Conservation (phyloP, 2,888 invertebrate species). For the Chymomyza procnemis region DNA sequence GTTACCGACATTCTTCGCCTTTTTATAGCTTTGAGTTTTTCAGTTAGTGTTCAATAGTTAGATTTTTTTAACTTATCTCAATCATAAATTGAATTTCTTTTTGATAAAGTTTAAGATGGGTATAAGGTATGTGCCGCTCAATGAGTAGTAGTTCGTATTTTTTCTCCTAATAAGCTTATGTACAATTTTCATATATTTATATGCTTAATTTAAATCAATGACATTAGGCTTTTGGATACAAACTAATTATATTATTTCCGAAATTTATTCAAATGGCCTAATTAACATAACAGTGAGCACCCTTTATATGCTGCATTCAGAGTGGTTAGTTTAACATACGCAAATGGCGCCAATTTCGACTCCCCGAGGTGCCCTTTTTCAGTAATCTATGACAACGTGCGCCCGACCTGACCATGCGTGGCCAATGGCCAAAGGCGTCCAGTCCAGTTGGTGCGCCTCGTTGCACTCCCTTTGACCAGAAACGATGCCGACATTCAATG, state of each 20-base stretch:
- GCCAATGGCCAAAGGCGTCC: conserved; percentile 19
- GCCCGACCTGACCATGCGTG: conserved; percentile 14
- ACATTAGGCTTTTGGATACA: no score
- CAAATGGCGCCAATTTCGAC: conserved; percentile 12
- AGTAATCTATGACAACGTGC: conserved; percentile 46
- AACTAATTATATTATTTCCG: background rate
- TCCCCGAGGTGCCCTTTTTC: conserved; percentile 51
- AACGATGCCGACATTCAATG: conserved; percentile 47
- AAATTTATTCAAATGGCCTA: background rate
- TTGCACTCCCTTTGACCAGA: conserved; percentile 35
- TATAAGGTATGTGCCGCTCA: no score
- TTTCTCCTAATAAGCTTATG: no score
- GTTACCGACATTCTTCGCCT: no score
- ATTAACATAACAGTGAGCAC: background rate
- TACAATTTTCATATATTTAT: no score
- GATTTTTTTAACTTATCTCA: no score
- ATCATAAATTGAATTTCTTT: no score
- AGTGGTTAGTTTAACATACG: background rate
- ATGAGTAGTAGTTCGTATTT: no score
- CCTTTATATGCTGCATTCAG: background rate
- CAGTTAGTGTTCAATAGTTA: no score
- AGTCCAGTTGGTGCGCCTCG: conserved; percentile 39
- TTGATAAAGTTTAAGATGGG: no score
- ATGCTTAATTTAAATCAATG: no score
- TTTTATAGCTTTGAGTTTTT: no score